Base-by-base conservation (phyloP, 30 jellyfish, hydroid and myxozoan species). In the Hydractinia echinata region DNA sequence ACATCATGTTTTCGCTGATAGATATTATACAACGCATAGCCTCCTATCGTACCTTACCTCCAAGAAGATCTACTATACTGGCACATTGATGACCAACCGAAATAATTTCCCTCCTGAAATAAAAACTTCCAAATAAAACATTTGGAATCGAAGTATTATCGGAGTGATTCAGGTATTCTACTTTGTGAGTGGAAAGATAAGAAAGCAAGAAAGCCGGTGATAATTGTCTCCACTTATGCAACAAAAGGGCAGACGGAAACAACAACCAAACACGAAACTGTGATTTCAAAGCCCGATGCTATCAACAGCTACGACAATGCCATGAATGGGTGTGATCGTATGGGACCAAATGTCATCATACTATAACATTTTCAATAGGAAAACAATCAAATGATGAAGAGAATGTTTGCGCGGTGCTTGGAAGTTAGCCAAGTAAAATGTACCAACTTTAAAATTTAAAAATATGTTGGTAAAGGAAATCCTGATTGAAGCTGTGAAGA, bases 1-100 rank as follows among this genome's bases (percentile, higher is more conserved):
- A 48, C 88, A 80, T 66, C 88, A 81, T 70, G 77, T 64, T 0
- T 81, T 67, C 64, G 88, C 89, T 7, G 79, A 81, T 39, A 7
- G 86, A 6, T 81, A 7, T 81, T 81, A 81, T 39, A 81, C 88
- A 0, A 81, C 88, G 7, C 67, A 79, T 1, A 2, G 1, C 10
- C 50, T 80, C 2, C 3, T 80, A 0, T 0, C 1, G 68, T 80
- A 20, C 4, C 79, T 80, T 10, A 8, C 87, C 8, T 14, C 13
- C 9, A 64, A 67, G 52, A 30, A 51, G 7, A 62, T 73, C 6
- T 80, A 66, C 53, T 80, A 10, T 51, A 80, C 87, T 7, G 87
- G 87, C n/a, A 80, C 87, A 82, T n/a, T n/a, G n/a, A n/a, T n/a
- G n/a, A n/a, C n/a, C n/a, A n/a, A n/a, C n/a, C n/a, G n/a, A n/a